phyloP scores from a whole-genome alignment of 92 coral and sea anemone genomes.

The Pocillopora grandis region DNA sequence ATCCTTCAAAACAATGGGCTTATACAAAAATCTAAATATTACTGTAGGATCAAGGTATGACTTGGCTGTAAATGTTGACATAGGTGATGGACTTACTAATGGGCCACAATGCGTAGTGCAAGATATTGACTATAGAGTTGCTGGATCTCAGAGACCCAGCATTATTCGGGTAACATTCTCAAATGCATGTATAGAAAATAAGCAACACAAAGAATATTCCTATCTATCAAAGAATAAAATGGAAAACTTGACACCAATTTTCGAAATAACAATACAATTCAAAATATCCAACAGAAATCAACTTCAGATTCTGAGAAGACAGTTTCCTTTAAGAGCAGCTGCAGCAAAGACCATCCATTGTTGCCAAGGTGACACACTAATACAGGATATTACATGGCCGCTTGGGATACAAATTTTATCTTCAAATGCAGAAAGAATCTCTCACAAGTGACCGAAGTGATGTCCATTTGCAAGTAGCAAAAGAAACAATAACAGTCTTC shows the following conservation, averaged over 20 bases:
- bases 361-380: conserved; percentile 25
- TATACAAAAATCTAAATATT: conserved; percentile 12
- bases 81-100: conserved; percentile 35
- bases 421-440: too few species aligned
- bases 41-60: conserved; percentile 28
- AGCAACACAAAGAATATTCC: conserved; percentile 10
- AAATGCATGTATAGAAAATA: conserved; percentile 1
- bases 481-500: conserved; percentile 31
- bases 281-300: conserved; percentile 30
- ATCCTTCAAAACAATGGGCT: conserved; percentile 43
- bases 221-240: conserved; percentile 11
- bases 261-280: conserved; percentile 23
- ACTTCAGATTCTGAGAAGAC: conserved; percentile 25
- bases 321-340: conserved; percentile 25
- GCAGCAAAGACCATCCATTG: conserved; percentile 27
- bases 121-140: conserved; percentile 32
- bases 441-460: neutral
- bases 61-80: conserved; percentile 33
- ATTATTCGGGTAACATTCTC: conserved; percentile 33
- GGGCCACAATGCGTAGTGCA: conserved; percentile 31
- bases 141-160: conserved; percentile 29
- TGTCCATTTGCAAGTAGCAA: conserved; percentile 43
- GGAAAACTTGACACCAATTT: neutral
- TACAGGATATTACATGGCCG: too few species aligned
- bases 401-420: too few species aligned